Percentiles rank a stretch among this genome's conserved stretches.
Evolutionary conservation across 2,888 invertebrate species (phyloP).

Genomic region (Petrolisthes cinctipes): DNA sequence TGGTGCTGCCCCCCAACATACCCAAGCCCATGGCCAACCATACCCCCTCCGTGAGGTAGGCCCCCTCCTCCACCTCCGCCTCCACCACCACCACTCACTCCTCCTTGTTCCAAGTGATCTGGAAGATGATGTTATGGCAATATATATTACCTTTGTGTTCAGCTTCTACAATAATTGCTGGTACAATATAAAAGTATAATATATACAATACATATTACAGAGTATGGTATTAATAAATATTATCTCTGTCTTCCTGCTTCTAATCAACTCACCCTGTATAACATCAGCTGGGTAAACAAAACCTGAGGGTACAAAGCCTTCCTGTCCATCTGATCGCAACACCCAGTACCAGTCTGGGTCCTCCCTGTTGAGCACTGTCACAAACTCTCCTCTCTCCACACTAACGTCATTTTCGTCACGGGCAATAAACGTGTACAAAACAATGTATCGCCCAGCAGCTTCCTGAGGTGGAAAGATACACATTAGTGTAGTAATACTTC

Average conservation of each 20-base stretch:
- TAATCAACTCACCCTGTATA: slow-evolving; percentile 73
- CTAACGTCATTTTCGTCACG: slow-evolving; percentile 94
- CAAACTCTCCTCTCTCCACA: slow-evolving; percentile 93
- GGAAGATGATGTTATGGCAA: neutral
- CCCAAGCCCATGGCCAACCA: slow-evolving; percentile 46
- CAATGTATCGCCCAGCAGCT: slow-evolving; percentile 90
- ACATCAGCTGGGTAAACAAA: slow-evolving; percentile 93
- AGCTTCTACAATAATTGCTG: too few relatives aligned
- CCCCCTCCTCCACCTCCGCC: slow-evolving; percentile 49
- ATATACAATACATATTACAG: too few relatives aligned
- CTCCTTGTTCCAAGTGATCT: slow-evolving; percentile 63
- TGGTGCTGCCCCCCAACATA: slow-evolving; percentile 62
- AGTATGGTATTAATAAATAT: too few relatives aligned
- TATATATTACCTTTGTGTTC: too few relatives aligned
- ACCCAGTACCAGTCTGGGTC: slow-evolving; percentile 99
- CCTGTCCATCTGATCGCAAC: slow-evolving; percentile 89
- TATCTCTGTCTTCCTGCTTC: neutral
- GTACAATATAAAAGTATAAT: too few relatives aligned
- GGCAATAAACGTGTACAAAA: slow-evolving; percentile 92
- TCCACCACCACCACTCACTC: slow-evolving; percentile 40
- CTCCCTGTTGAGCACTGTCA: slow-evolving; percentile 93
- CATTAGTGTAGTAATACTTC: too few relatives aligned
- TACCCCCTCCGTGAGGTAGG: slow-evolving; percentile 30
- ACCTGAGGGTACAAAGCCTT: slow-evolving; percentile 94
- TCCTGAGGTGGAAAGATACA: slow-evolving; percentile 74